Conservation (phyloP, 64 coral and sea anemone species). For the Stylophora pistillata region DNA sequence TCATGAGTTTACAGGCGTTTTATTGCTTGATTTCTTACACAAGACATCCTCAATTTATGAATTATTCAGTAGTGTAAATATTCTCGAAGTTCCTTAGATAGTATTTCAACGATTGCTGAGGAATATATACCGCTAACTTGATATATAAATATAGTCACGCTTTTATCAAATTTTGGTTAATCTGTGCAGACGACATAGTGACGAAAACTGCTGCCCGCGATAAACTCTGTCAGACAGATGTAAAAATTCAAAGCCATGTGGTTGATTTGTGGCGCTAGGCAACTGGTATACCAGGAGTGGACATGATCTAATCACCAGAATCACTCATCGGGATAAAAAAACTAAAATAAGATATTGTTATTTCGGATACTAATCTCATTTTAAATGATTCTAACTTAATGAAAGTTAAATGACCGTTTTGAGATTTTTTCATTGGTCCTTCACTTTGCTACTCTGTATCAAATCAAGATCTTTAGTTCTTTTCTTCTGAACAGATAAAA, state of each 20-base stretch:
- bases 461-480: not conserved
- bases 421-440: not conserved
- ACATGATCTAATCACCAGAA: not conserved
- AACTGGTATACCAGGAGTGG: not conserved
- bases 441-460: not conserved
- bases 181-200: not conserved
- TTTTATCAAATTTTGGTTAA: not conserved
- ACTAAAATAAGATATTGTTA: not conserved
- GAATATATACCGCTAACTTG: not conserved
- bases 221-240: not conserved
- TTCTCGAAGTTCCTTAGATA: not conserved
- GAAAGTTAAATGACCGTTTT: not conserved
- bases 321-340: not conserved
- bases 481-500: slow-evolving; percentile 37
- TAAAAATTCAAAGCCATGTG: slow-evolving; percentile 7
- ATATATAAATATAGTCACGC: not conserved
- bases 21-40: not conserved
- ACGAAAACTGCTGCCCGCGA: not conserved
- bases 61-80: slow-evolving; percentile 16
- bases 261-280: not conserved
- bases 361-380: too few relatives aligned
- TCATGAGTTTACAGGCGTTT: not conserved
- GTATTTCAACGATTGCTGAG: not conserved
- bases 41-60: not conserved
- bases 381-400: too few relatives aligned